These are phyloP conservation scores for Orius laevigatus DNA, from an alignment of 1,140 invertebrate genomes.

Conservation along the genomic window DNA sequence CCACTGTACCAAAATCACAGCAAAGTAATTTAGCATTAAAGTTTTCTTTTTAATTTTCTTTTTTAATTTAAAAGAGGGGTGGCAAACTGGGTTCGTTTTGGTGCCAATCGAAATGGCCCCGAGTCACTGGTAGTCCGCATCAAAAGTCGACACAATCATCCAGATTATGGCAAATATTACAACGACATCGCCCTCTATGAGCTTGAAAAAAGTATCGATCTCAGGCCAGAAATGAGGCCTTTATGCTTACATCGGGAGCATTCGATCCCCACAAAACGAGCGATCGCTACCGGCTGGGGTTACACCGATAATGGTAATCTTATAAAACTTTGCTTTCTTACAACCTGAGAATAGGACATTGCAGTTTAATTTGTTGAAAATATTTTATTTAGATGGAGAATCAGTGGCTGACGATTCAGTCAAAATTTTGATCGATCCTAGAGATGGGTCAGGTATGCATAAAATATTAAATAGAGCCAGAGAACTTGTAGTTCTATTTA, in stretches of 20 bases:
- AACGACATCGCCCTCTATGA: slow-evolving; percentile 30
- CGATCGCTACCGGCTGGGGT: slow-evolving; percentile 24
- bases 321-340: too few relatives aligned
- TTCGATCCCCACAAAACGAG: slow-evolving; percentile 8
- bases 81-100: slow-evolving; percentile 12
- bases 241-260: slow-evolving; percentile 26
- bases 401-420: too few relatives aligned
- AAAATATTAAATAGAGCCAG: too few relatives aligned
- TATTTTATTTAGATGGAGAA: too few relatives aligned
- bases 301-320: slow-evolving; percentile 23
- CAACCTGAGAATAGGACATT: too few relatives aligned
- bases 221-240: slow-evolving; percentile 25
- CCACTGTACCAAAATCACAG: slow-evolving; percentile 25
- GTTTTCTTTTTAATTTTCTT: too few relatives aligned
- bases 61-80: too few relatives aligned
- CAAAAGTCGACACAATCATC: slow-evolving; percentile 27
- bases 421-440: too few relatives aligned
- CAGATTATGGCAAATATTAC: slow-evolving; percentile 31
- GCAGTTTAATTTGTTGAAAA: too few relatives aligned
- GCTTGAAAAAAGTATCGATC: slow-evolving; percentile 20
- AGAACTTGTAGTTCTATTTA: too few relatives aligned
- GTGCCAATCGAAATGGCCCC: background rate
- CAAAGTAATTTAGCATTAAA: too few relatives aligned
- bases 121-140: slow-evolving; percentile 7
- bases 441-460: slow-evolving; percentile 5